phyloP scores from a whole-genome alignment of 1,140 invertebrate genomes.

The Pemphigus obesinymphae region DNA sequence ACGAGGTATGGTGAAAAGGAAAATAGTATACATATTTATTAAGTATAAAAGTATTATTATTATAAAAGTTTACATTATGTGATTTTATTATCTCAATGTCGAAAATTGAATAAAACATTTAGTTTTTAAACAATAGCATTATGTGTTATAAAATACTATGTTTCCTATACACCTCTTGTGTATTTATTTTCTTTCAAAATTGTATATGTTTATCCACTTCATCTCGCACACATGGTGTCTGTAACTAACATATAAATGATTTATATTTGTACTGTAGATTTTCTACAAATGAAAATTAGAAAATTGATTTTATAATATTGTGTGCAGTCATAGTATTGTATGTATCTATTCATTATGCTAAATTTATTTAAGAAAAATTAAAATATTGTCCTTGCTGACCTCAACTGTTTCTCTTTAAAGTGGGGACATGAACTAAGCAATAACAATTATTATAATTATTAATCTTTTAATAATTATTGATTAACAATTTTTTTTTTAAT shows the following conservation, averaged over 20 bases:
- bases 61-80: too few species aligned
- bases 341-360: not conserved
- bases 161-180: too few species aligned
- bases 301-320: not conserved
- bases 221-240: too few species aligned
- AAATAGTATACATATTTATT: too few species aligned
- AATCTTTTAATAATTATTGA: not conserved
- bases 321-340: not conserved
- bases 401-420: not conserved
- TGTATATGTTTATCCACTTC: too few species aligned
- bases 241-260: not conserved
- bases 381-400: not conserved
- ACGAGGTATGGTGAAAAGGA: too few species aligned
- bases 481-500: slow-evolving; percentile 4
- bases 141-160: too few species aligned
- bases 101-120: too few species aligned
- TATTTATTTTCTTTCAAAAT: too few species aligned
- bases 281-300: not conserved
- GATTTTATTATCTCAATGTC: too few species aligned
- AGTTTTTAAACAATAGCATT: too few species aligned
- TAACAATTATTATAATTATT: not conserved
- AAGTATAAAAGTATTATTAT: too few species aligned
- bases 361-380: not conserved
- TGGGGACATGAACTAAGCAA: not conserved
- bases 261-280: not conserved